Percentiles rank a stretch among this genome's conserved stretches.
phyloP scores from a whole-genome alignment of 2,797 vertebrate species.

The Ispidina lecontei region DNA sequence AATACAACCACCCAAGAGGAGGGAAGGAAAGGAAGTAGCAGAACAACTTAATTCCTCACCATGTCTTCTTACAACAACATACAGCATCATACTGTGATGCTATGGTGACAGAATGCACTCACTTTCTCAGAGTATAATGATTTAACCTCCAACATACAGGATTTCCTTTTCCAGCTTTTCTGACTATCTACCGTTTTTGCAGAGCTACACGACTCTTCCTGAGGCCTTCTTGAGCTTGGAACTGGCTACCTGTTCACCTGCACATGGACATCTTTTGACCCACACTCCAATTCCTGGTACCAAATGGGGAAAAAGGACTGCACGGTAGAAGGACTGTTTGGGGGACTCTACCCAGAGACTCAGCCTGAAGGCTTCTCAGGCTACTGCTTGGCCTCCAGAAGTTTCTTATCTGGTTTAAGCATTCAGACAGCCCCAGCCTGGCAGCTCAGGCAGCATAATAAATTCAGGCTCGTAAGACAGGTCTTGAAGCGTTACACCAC shows the following conservation, averaged over 20 bases:
- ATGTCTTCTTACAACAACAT: neutral
- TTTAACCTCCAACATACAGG: neutral
- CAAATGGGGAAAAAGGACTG: neutral
- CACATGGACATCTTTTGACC: fast-evolving
- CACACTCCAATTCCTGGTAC: neutral
- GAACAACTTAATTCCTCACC: neutral
- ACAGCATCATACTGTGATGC: neutral
- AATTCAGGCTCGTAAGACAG: neutral
- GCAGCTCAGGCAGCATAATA: neutral
- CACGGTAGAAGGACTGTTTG: fast-evolving
- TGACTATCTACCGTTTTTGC: neutral
- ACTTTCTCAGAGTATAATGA: neutral
- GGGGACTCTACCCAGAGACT: neutral
- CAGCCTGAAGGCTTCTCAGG: neutral
- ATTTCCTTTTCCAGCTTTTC: neutral
- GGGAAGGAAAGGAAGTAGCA: neutral
- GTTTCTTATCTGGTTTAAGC: neutral
- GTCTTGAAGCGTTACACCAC: neutral
- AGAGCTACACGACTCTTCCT: neutral
- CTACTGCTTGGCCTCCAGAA: neutral
- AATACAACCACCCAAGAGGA: neutral
- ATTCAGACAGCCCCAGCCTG: neutral
- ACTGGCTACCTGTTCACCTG: neutral
- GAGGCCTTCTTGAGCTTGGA: neutral
- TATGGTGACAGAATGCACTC: neutral